Percentiles rank a stretch among this genome's conserved stretches.
These are phyloP conservation scores for Notodonta dromedarius DNA, from an alignment of 2,888 invertebrate species.

Conservation along the genomic window DNA sequence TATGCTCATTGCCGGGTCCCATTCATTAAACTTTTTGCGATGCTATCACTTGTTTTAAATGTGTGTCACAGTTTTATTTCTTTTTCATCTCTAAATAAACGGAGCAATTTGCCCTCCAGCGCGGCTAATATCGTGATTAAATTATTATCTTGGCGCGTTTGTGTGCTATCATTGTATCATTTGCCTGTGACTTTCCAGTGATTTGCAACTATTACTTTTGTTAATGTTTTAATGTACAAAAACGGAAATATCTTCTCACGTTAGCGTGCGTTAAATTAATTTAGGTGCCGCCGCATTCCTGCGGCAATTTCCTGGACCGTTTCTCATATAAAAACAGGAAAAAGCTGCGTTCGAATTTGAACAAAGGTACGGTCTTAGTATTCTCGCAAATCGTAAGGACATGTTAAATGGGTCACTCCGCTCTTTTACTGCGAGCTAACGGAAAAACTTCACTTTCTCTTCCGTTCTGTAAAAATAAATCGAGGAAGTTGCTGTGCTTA, in stretches of 20 bases:
- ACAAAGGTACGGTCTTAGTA: not conserved
- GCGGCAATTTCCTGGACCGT: not conserved
- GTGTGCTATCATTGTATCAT: slow-evolving; percentile 64
- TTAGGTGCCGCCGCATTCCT: not conserved
- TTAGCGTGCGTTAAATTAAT: slow-evolving; percentile 7
- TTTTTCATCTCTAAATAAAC: slow-evolving; percentile 61
- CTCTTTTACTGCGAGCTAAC: not conserved
- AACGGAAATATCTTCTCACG: slow-evolving; percentile 20
- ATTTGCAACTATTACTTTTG: slow-evolving; percentile 54
- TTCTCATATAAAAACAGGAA: slow-evolving; percentile 2
- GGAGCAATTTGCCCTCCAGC: slow-evolving; percentile 64
- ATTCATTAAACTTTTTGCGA: slow-evolving; percentile 75
- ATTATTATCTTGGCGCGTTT: slow-evolving; percentile 67
- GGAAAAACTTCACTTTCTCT: slow-evolving; percentile 2
- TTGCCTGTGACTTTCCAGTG: slow-evolving; percentile 62
- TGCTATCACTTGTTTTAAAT: slow-evolving; percentile 69
- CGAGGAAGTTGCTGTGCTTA: not conserved
- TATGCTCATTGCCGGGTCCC: slow-evolving; percentile 70
- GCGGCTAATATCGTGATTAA: slow-evolving; percentile 68
- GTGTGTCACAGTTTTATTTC: slow-evolving; percentile 67
- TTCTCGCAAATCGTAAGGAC: not conserved
- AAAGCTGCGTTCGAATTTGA: not conserved
- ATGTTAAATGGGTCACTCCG: not conserved
- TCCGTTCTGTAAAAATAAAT: slow-evolving; percentile 1
- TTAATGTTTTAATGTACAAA: slow-evolving; percentile 29